Evolutionary conservation across 2,888 invertebrate genomes (phyloP), one percentile per base, ranked within the genome.

Genomic region (Idaea straminata): DNA sequence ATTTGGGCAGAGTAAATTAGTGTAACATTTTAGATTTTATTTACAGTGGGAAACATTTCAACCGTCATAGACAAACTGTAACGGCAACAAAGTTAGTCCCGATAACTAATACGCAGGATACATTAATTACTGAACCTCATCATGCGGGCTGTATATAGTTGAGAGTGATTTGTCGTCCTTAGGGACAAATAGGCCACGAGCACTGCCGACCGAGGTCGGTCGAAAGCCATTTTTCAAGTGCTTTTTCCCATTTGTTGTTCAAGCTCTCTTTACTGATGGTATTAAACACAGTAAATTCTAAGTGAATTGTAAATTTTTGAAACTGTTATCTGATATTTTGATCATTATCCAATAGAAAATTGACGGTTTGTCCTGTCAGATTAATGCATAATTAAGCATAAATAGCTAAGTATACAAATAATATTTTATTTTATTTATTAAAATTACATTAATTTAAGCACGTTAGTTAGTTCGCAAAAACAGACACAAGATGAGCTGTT

Each of bases 111-210:
- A 69, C 25, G 25, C 65, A 62, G 69, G 65, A 66, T 69, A 74
- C 75, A 78, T 79, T 78, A 73, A 78, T 79, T 81, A 78, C 78
- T 68, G 74, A 77, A 78, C 71, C 80, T 80, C 79, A 79, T 77
- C 78, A 77, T 76, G 78, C 71, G 72, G 74, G 71, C 74, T 74
- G 68, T 73, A 68, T 73, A 68, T 78, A 76, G 76, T 77, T 73
- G 75, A 72, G 75, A 72, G 77, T 80, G 79, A 79, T 80, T 82
- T 78, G 80, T 78, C 64, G 74, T 72, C 78, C 76, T 75, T 36
- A 63, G 77, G 76, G 82, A 74, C 74, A 72, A 74, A 76, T 76
- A 79, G 72, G 69, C 72, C 67, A 69, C 66, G 65, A 72, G 66
- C 69, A 70, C 67, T 66, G 68, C 70, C 70, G 69, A 65, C 71